These are phyloP conservation scores for Clivina fossor DNA, from an alignment of 2,888 invertebrate species.

Conservation along the genomic window DNA sequence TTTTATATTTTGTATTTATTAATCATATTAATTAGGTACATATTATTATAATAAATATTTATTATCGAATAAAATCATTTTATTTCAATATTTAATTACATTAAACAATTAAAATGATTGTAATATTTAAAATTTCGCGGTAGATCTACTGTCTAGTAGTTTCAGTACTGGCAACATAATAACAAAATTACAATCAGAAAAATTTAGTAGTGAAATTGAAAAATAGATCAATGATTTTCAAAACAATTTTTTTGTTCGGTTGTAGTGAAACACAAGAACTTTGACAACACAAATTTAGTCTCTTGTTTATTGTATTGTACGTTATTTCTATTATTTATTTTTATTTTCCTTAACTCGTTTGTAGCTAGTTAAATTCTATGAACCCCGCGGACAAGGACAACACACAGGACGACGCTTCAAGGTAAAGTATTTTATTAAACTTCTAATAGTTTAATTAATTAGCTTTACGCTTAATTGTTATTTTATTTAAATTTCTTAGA, in stretches of 20 bases:
- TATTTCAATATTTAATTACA: background rate
- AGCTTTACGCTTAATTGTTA: slow-evolving; percentile 12
- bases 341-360: slow-evolving; percentile 36
- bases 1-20: background rate
- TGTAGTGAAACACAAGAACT: slow-evolving; percentile 31
- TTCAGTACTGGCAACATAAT: slow-evolving; percentile 25
- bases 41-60: background rate
- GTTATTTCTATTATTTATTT: slow-evolving; percentile 36
- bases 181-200: slow-evolving; percentile 3
- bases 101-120: background rate
- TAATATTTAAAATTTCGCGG: slow-evolving; percentile 28
- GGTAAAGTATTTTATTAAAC: slow-evolving; percentile 47
- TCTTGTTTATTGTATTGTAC: slow-evolving; percentile 18
- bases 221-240: slow-evolving; percentile 36
- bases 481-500: slow-evolving; percentile 9
- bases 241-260: slow-evolving; percentile 32
- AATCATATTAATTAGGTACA: background rate
- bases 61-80: background rate
- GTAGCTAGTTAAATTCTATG: slow-evolving; percentile 51
- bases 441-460: slow-evolving; percentile 4
- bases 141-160: background rate
- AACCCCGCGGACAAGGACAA: slow-evolving; percentile 53
- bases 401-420: slow-evolving; percentile 57
- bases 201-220: slow-evolving; percentile 31
- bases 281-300: slow-evolving; percentile 29